phyloP scores from a whole-genome alignment of 2,113 vertebrate genomes.

The Otus sunia region DNA sequence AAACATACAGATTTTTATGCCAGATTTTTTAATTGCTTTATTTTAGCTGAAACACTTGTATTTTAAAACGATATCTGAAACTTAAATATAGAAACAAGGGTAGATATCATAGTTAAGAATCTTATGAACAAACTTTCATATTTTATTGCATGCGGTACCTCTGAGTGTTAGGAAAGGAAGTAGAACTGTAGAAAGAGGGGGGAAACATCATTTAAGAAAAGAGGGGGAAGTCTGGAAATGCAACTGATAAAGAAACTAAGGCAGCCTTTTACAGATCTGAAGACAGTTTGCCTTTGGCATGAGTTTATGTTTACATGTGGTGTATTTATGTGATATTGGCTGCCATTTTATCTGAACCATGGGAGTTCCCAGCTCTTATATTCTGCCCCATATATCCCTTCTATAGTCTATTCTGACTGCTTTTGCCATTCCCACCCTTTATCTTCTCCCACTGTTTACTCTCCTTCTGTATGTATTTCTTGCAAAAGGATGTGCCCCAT shows the following conservation, averaged over 20 bases:
- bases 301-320: not conserved
- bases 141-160: not conserved
- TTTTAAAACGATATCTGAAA: not conserved
- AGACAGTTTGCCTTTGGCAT: not conserved
- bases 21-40: not conserved
- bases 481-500: not conserved
- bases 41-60: not conserved
- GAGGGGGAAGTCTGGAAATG: not conserved
- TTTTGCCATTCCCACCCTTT: not conserved
- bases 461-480: not conserved
- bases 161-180: not conserved
- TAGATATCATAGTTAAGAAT: not conserved
- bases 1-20: not conserved
- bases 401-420: not conserved
- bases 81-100: not conserved
- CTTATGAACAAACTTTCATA: not conserved
- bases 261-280: not conserved
- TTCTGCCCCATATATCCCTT: not conserved
- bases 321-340: not conserved
- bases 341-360: not conserved
- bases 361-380: not conserved
- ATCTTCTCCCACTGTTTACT: not conserved
- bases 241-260: not conserved
- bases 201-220: not conserved
- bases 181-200: not conserved